Conservation (phyloP, 2,113 vertebrate species). For the Eupsittula cactorum region DNA sequence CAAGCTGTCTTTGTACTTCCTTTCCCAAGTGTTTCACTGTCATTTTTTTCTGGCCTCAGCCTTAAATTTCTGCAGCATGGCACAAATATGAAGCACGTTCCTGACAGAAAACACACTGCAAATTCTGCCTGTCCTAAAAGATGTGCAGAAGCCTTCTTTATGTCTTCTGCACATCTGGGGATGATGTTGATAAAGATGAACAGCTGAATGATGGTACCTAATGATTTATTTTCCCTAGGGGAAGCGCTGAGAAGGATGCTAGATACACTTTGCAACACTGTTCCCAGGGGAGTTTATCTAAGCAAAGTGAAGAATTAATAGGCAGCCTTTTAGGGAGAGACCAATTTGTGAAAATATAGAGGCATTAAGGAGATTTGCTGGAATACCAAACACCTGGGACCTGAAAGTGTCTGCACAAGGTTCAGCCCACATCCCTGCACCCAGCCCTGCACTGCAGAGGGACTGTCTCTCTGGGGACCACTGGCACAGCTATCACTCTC, state of each 20-base stretch:
- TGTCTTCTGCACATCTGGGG: slow-evolving; percentile 9
- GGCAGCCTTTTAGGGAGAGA: neutral
- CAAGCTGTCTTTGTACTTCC: neutral
- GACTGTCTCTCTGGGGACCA: neutral
- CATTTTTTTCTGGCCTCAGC: neutral
- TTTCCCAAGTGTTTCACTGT: neutral
- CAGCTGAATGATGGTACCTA: slow-evolving; percentile 1
- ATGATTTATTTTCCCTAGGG: slow-evolving; percentile 18
- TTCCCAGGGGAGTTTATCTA: slow-evolving; percentile 8
- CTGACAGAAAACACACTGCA: neutral
- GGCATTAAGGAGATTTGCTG: neutral
- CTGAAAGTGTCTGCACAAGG: neutral
- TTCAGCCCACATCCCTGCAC: neutral
- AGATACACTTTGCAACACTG: slow-evolving; percentile 6
- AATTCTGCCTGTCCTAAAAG: neutral
- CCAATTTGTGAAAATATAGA: neutral
- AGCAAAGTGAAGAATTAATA: slow-evolving; percentile 38
- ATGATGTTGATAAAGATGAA: neutral
- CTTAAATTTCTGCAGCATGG: slow-evolving; percentile 49
- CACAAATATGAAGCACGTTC: neutral
- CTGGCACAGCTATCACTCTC: accelerated
- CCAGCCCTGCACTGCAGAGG: too few relatives aligned
- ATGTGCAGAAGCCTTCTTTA: neutral
- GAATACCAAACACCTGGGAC: neutral
- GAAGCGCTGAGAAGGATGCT: neutral